Evolutionary conservation across 2,888 invertebrate species (phyloP).

Genomic region (Euclidia mi): DNA sequence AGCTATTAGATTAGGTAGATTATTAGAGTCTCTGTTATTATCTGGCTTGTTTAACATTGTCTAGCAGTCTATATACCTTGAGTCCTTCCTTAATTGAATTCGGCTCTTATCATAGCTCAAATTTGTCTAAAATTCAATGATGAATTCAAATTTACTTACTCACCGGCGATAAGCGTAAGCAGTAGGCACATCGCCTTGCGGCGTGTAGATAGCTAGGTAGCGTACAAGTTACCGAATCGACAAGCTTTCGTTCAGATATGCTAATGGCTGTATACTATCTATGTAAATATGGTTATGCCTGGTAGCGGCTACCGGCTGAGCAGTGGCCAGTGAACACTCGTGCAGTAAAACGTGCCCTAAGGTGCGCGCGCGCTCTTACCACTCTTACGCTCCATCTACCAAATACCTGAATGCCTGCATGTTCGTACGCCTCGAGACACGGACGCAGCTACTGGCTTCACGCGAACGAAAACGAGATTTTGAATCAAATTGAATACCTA

Average conservation of each 20-base stretch:
- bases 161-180: too few relatives aligned
- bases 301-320: slow-evolving; percentile 48
- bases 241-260: slow-evolving; percentile 22
- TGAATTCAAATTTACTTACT: neutral
- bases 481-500: slow-evolving; percentile 56
- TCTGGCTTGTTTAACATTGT: too few relatives aligned
- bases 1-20: too few relatives aligned
- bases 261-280: slow-evolving; percentile 20
- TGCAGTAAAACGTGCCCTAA: slow-evolving; percentile 65
- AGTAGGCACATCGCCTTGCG: too few relatives aligned
- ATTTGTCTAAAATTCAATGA: neutral
- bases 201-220: too few relatives aligned
- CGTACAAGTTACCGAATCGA: slow-evolving; percentile 11
- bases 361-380: slow-evolving; percentile 58
- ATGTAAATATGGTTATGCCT: slow-evolving; percentile 24
- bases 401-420: slow-evolving; percentile 27
- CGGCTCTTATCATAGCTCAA: neutral
- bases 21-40: too few relatives aligned
- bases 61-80: neutral
- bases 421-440: slow-evolving; percentile 67
- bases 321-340: slow-evolving; percentile 62
- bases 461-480: slow-evolving; percentile 68
- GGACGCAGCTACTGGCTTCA: slow-evolving; percentile 80
- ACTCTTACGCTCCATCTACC: slow-evolving; percentile 49
- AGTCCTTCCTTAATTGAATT: neutral